Conservation (phyloP, 2,797 vertebrate genomes). For the Holocentrus rufus region DNA sequence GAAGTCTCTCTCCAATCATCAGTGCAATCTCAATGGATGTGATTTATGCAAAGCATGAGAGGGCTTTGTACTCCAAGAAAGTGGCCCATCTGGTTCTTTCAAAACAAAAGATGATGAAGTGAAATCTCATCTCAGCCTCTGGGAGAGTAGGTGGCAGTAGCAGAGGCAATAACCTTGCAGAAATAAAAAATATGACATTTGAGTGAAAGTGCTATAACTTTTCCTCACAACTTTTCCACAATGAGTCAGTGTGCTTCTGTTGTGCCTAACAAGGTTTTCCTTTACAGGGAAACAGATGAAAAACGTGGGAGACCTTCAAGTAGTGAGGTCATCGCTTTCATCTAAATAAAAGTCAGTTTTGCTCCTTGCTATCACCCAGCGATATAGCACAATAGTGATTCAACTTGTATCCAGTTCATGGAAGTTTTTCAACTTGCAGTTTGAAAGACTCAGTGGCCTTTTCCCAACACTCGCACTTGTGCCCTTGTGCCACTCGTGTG, state of each 20-base stretch:
- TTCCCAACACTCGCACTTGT: too few species aligned
- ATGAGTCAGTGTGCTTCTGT: background rate
- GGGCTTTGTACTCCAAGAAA: conserved; percentile 28
- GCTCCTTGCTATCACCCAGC: background rate
- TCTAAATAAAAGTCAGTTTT: too few species aligned
- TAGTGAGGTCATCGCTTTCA: too few species aligned
- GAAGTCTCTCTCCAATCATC: conserved; percentile 23
- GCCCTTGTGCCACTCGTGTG: too few species aligned
- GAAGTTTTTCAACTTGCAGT: too few species aligned
- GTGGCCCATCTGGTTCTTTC: conserved; percentile 25
- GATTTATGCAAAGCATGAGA: conserved; percentile 47
- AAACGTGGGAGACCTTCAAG: background rate
- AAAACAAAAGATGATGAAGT: conserved; percentile 30
- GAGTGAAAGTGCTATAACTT: background rate
- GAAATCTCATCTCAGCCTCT: conserved; percentile 10
- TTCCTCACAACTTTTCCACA: background rate
- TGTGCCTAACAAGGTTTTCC: background rate
- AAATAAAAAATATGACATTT: background rate
- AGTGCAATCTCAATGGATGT: conserved; percentile 19
- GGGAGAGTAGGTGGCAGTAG: background rate
- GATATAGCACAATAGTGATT: conserved; percentile 1
- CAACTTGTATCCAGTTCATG: background rate
- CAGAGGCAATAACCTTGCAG: conserved; percentile 3
- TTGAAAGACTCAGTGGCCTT: too few species aligned
- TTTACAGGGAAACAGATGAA: background rate